A percentile compares a stretch with the other conserved stretches of the same genome.
Evolutionary conservation across 2,113 vertebrate species (phyloP).

Genomic region (Phrynosoma blainvillii): DNA sequence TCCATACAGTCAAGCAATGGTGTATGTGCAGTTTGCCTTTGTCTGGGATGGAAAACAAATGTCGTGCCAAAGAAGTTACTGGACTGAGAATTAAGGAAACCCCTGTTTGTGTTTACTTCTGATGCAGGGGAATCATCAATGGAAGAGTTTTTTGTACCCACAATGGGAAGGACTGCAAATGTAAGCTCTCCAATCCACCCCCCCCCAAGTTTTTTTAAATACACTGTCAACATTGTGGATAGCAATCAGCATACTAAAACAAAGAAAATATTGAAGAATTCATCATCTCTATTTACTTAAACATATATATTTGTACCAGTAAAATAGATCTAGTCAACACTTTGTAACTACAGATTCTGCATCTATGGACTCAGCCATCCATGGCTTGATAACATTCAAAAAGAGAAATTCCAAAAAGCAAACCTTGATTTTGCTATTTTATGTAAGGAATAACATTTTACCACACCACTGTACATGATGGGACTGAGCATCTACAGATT

Average conservation of each 20-base stretch:
- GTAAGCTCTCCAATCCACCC: not conserved
- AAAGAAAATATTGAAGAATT: not conserved
- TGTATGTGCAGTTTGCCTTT: not conserved
- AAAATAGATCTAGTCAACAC: not conserved
- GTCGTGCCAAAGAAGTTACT: not conserved
- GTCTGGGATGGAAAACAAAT: not conserved
- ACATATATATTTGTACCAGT: not conserved
- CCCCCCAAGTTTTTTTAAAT: not conserved
- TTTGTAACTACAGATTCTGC: too few relatives aligned
- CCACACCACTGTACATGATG: too few relatives aligned
- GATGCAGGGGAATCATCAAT: not conserved
- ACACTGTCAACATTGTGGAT: not conserved
- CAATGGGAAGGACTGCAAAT: not conserved
- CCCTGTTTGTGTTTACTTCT: not conserved
- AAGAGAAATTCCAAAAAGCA: not conserved
- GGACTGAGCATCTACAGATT: too few relatives aligned
- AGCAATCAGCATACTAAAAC: not conserved
- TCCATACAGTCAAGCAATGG: not conserved
- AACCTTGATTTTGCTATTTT: too few relatives aligned
- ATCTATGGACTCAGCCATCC: too few relatives aligned
- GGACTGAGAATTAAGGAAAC: not conserved
- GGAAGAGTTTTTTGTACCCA: not conserved
- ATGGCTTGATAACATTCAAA: too few relatives aligned
- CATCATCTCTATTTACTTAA: not conserved
- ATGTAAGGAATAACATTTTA: too few relatives aligned